phyloP scores from a whole-genome alignment of 1,140 invertebrate genomes.

The Euwallacea fornicatus region DNA sequence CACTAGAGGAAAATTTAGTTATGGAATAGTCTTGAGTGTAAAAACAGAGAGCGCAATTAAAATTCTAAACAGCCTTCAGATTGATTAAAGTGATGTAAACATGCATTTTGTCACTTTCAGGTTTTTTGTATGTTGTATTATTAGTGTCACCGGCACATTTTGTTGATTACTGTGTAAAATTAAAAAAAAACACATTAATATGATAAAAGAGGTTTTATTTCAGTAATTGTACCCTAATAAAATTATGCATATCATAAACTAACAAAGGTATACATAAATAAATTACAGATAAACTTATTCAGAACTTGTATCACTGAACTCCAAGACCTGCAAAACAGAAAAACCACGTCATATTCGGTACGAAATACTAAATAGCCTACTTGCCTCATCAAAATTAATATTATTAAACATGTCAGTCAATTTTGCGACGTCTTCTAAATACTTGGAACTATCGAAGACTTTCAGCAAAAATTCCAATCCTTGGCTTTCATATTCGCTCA shows the following conservation, averaged over 20 bases:
- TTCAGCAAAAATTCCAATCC: constrained; percentile 80
- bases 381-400: constrained; percentile 57
- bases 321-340: constrained; percentile 13
- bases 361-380: background rate
- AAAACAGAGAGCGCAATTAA: too few species aligned
- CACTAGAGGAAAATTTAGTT: too few species aligned
- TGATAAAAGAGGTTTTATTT: background rate
- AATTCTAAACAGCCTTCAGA: too few species aligned
- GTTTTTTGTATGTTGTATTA: constrained; percentile 7
- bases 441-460: constrained; percentile 82
- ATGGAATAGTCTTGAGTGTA: too few species aligned
- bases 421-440: constrained; percentile 87
- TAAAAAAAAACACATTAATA: constrained; percentile 6
- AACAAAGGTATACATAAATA: background rate
- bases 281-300: background rate
- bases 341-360: background rate
- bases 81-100: too few species aligned
- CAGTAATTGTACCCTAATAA: background rate
- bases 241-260: too few species aligned
- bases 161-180: constrained; percentile 28
- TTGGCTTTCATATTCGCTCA: constrained; percentile 67
- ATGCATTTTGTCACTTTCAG: too few species aligned
- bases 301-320: constrained; percentile 20
- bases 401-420: constrained; percentile 72
- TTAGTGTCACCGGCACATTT: constrained; percentile 22